Evolutionary conservation across 2,888 invertebrate genomes (phyloP).

Genomic region (Sthenelais limicola): DNA sequence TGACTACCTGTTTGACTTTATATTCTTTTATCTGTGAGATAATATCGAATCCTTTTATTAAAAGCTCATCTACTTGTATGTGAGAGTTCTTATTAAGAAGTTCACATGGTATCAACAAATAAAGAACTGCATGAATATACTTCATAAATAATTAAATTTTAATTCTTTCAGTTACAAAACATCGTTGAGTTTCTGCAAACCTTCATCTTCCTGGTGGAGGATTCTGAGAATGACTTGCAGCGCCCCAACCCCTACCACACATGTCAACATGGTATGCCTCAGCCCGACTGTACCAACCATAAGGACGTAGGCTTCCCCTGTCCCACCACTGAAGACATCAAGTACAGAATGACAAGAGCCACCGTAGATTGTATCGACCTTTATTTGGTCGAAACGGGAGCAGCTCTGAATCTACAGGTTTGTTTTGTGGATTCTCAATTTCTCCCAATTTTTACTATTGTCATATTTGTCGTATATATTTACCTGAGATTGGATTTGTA

Average conservation of each 20-base stretch:
- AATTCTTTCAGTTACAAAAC: constrained; percentile 79
- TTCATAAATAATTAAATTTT: not conserved
- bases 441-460: too few relatives aligned
- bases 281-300: constrained; percentile 77
- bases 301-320: constrained; percentile 79
- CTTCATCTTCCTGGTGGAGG: constrained; percentile 86
- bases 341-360: constrained; percentile 90
- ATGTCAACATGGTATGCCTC: constrained; percentile 69
- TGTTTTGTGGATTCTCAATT: too few relatives aligned
- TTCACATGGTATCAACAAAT: too few relatives aligned
- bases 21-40: too few relatives aligned
- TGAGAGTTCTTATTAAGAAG: too few relatives aligned
- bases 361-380: constrained; percentile 80
- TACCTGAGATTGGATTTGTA: too few relatives aligned
- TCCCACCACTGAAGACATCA: constrained; percentile 87
- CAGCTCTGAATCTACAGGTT: constrained; percentile 90
- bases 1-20: too few relatives aligned
- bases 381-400: constrained; percentile 90
- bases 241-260: constrained; percentile 81
- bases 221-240: constrained; percentile 90
- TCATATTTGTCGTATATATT: too few relatives aligned
- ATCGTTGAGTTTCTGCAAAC: constrained; percentile 91
- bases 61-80: too few relatives aligned
- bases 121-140: too few relatives aligned
- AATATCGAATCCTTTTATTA: too few relatives aligned